A percentile compares a stretch with the other conserved stretches of the same genome.
phyloP scores from a whole-genome alignment of 2,113 vertebrate species.

The Mola mola region DNA sequence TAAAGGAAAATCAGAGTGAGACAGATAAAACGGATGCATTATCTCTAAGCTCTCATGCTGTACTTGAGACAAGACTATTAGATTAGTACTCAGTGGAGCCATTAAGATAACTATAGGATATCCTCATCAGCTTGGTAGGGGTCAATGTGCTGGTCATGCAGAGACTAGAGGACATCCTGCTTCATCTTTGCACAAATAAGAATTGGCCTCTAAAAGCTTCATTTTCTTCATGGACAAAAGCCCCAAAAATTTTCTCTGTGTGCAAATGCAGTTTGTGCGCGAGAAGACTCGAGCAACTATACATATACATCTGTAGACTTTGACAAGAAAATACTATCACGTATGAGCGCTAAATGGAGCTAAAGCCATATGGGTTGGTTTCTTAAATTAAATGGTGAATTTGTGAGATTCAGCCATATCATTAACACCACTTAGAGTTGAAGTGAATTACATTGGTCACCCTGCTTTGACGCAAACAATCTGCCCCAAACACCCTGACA shows the following conservation, averaged over 20 bases:
- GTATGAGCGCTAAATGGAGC: too few relatives aligned
- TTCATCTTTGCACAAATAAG: slow-evolving; percentile 9
- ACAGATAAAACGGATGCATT: slow-evolving; percentile 1
- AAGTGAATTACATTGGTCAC: too few relatives aligned
- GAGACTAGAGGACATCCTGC: slow-evolving; percentile 22
- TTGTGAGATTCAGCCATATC: too few relatives aligned
- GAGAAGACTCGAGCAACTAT: background rate
- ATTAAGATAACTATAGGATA: slow-evolving; percentile 47
- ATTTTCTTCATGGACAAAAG: slow-evolving; percentile 8
- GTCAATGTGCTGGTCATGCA: slow-evolving; percentile 20
- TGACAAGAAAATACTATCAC: too few relatives aligned
- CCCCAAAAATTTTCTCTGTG: background rate
- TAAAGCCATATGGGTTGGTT: too few relatives aligned
- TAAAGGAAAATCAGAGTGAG: background rate
- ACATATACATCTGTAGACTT: too few relatives aligned
- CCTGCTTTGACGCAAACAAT: too few relatives aligned
- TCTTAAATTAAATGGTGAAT: too few relatives aligned
- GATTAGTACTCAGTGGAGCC: slow-evolving; percentile 50
- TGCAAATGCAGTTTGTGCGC: background rate
- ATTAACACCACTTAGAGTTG: too few relatives aligned
- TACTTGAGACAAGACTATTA: slow-evolving; percentile 41
- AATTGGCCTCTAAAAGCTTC: slow-evolving; percentile 9
- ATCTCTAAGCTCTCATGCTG: slow-evolving; percentile 22
- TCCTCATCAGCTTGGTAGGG: slow-evolving; percentile 42
- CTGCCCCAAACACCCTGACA: too few relatives aligned